These are phyloP conservation scores for Tetrapedia diversipes DNA, from an alignment of 2,888 invertebrate species.

Conservation along the genomic window DNA sequence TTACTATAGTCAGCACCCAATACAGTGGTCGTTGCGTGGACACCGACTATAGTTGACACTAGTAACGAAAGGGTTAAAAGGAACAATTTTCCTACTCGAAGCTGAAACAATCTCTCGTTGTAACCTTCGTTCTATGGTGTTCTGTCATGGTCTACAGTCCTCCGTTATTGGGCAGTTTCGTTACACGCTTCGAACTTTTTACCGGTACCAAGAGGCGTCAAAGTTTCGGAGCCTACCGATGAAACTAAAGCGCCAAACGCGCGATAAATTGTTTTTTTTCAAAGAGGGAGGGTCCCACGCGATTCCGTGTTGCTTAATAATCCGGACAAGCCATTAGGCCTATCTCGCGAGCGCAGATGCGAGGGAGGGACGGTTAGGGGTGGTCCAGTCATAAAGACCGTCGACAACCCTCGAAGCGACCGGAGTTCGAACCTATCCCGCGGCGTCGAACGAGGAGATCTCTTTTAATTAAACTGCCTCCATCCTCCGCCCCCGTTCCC, in stretches of 20 bases:
- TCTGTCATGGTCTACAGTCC: no score
- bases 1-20: no score
- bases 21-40: no score
- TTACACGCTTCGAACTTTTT: no score
- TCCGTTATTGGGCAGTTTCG: neutral
- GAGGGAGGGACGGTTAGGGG: constrained; percentile 53
- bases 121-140: no score
- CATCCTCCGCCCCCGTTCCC: constrained; percentile 21
- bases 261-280: neutral
- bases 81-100: no score
- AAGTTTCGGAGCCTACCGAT: neutral
- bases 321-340: constrained; percentile 61
- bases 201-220: neutral
- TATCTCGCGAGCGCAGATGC: constrained; percentile 72
- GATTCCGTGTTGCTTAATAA: constrained; percentile 61
- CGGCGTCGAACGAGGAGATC: constrained; percentile 75
- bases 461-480: constrained; percentile 82
- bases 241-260: neutral
- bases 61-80: no score
- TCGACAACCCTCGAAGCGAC: constrained; percentile 62
- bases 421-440: constrained; percentile 68
- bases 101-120: no score
- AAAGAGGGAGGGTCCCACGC: neutral
- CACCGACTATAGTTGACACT: no score
- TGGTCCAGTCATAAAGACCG: constrained; percentile 71